These are phyloP conservation scores for Gopherus evgoodei DNA, from an alignment of 2,113 vertebrate genomes.

Conservation along the genomic window DNA sequence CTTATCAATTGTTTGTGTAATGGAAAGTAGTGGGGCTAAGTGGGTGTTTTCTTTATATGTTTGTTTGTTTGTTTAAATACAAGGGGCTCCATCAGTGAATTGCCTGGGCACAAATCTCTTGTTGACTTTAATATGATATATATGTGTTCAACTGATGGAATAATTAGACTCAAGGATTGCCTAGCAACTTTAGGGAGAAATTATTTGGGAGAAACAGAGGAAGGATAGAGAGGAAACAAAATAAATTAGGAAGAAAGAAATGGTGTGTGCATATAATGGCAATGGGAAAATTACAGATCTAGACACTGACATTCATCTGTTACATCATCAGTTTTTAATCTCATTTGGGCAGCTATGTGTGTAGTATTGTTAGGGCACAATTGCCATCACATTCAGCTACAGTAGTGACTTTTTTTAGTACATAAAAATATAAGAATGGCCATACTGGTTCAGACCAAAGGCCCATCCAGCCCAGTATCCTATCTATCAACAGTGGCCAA, in stretches of 20 bases:
- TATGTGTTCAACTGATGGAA: background rate
- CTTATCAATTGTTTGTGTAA: background rate
- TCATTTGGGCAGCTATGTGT: background rate
- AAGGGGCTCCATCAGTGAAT: slow-evolving; percentile 39
- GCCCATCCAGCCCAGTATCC: no score
- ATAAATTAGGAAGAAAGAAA: background rate
- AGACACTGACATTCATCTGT: background rate
- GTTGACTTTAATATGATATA: slow-evolving; percentile 31
- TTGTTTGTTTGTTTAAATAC: background rate
- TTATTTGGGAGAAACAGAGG: background rate
- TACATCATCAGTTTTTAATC: background rate
- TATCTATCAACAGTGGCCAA: no score
- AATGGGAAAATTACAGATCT: background rate
- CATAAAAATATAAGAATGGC: no score
- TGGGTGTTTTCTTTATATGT: slow-evolving; percentile 20
- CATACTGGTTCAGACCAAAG: no score
- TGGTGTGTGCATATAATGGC: background rate
- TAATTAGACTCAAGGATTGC: slow-evolving; percentile 10
- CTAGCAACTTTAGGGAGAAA: slow-evolving; percentile 10
- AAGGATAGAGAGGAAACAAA: background rate
- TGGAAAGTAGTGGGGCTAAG: background rate
- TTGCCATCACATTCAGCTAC: background rate
- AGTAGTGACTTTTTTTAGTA: background rate
- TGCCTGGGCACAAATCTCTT: background rate
- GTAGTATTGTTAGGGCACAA: rapidly evolving